A percentile compares a stretch with the other conserved stretches of the same genome.
These are phyloP conservation scores for Callocephalon fimbriatum DNA, from an alignment of 2,113 vertebrate genomes.

Conservation along the genomic window DNA sequence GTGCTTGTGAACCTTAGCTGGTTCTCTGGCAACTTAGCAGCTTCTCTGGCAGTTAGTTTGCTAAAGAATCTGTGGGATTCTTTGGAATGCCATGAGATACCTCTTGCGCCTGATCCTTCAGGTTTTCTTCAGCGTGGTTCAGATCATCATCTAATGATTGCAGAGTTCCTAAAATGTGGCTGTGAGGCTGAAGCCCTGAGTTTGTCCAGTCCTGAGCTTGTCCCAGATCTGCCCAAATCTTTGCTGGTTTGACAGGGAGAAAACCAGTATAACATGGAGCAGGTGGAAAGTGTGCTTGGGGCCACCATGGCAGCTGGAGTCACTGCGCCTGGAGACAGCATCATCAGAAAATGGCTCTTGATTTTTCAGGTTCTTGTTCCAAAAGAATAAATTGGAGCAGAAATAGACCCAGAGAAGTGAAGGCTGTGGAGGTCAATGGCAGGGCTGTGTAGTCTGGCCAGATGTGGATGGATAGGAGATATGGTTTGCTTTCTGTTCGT, in stretches of 20 bases:
- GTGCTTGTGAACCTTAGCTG: background rate
- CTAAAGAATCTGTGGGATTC: background rate
- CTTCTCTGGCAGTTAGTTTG: background rate
- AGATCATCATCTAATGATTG: rapidly evolving
- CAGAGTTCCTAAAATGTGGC: background rate
- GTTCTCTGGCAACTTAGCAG: background rate
- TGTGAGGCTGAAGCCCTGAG: background rate
- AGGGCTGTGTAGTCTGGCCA: background rate
- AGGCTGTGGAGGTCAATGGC: background rate
- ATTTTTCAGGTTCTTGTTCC: background rate
- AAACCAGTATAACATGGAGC: rapidly evolving
- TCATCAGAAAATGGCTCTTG: background rate
- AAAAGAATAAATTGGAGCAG: background rate
- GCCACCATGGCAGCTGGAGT: background rate
- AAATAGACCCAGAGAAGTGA: background rate
- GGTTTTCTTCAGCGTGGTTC: rapidly evolving
- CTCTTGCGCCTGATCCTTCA: rapidly evolving
- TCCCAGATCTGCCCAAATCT: background rate
- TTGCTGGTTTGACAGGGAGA: background rate
- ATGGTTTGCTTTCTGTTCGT: background rate
- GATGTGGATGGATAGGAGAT: background rate
- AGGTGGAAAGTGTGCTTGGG: background rate
- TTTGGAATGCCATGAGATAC: rapidly evolving
- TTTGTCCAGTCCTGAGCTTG: background rate
- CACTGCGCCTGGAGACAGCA: background rate